Evolutionary conservation across 1,140 invertebrate genomes (phyloP).

Genomic region (Lethrus apterus): DNA sequence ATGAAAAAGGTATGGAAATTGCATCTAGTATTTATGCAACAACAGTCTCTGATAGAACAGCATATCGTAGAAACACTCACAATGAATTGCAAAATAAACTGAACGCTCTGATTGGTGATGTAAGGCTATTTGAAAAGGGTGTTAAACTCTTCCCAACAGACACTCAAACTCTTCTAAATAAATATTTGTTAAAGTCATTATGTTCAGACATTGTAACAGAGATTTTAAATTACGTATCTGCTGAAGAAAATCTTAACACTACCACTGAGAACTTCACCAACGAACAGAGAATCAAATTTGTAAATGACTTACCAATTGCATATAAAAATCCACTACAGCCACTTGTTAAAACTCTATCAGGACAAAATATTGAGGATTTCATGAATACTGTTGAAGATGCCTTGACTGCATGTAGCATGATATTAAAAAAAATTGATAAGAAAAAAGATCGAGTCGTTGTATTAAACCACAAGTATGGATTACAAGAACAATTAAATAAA

Average conservation of each 20-base stretch:
- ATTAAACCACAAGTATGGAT: slow-evolving; percentile 67
- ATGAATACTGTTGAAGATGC: slow-evolving; percentile 62
- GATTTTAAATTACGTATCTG: slow-evolving; percentile 62
- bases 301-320: slow-evolving; percentile 57
- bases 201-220: slow-evolving; percentile 78
- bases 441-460: slow-evolving; percentile 75
- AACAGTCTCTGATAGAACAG: slow-evolving; percentile 57
- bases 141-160: slow-evolving; percentile 55
- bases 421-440: slow-evolving; percentile 81
- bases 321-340: slow-evolving; percentile 53
- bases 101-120: slow-evolving; percentile 65
- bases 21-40: slow-evolving; percentile 65
- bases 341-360: slow-evolving; percentile 54
- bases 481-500: slow-evolving; percentile 68
- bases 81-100: slow-evolving; percentile 75
- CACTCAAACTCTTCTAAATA: slow-evolving; percentile 58
- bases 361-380: slow-evolving; percentile 69
- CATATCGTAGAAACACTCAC: slow-evolving; percentile 66
- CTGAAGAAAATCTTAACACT: slow-evolving; percentile 54
- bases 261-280: slow-evolving; percentile 49
- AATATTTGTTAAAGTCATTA: slow-evolving; percentile 77
- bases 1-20: slow-evolving; percentile 46
- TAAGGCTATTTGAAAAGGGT: slow-evolving; percentile 80
- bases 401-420: slow-evolving; percentile 68
- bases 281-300: slow-evolving; percentile 60